Base-by-base conservation (phyloP, 2,113 vertebrate species). In the Colistium nudipinnis region DNA sequence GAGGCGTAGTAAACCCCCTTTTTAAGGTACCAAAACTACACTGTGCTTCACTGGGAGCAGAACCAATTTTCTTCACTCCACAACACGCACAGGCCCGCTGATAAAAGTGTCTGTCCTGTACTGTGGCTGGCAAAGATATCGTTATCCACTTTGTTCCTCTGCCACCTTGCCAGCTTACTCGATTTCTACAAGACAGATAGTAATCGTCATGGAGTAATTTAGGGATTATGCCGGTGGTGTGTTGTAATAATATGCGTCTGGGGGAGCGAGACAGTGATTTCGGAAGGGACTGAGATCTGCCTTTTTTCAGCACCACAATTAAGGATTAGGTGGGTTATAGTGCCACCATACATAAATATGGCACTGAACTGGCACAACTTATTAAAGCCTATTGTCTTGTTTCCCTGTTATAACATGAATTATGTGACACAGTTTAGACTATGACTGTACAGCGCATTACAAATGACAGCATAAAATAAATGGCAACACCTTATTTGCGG, bases 21-120 rank as follows among this genome's bases (percentile, higher is more conserved):
- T 90, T 87, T 82, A 88, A 87, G 75, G 68, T 80, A 76, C 76
- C 86, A 76, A 81, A 84, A 89, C 84, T 84, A 83, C 75, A 77
- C 70, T 69, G 83, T 53, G 76, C 78, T 92, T 84, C 83, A 81
- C 64, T 76, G 78, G 82, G 82, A 89, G 91, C 91, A 90, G 88
- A 92, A 93, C 91, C 78, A 88, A 92, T 93, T 91, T 89, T 89
- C 90, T 92, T 93, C 91, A 92, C 86, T 91, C 91, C 85, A 63
- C 78, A 86, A 87, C 82, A 87, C 74, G 83, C 81, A 71, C 69
- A 69, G 62, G 48, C 74, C 54, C 25, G 60, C 74, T 13, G 88
- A 91, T 91, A 89, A 88, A 90, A 86, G 76, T 71, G 83, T 81
- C 68, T 80, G 77, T 76, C 66, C 81, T 86, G 57, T 47, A 70